Percentiles rank a stretch among this genome's conserved stretches.
Evolutionary conservation across 2,797 vertebrate species (phyloP).

Genomic region (Typhlichthys eigenmanni): DNA sequence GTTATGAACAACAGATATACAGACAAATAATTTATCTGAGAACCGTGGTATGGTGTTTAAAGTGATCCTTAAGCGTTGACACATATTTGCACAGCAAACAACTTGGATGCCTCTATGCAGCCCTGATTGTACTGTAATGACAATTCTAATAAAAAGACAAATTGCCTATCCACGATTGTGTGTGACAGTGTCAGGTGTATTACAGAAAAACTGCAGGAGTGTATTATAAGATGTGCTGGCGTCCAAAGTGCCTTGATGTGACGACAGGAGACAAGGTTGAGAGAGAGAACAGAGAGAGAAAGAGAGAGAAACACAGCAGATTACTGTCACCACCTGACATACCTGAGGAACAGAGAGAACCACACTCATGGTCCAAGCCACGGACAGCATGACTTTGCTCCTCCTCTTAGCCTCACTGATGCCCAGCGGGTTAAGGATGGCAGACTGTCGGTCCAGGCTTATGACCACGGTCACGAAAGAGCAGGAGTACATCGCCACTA

Average conservation of each 20-base stretch:
- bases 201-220: neutral
- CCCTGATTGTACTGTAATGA: no score
- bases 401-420: slow-evolving; percentile 81
- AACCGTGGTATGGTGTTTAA: no score
- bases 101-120: no score
- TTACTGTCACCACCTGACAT: slow-evolving; percentile 13
- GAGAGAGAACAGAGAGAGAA: neutral
- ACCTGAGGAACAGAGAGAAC: slow-evolving; percentile 82
- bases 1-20: no score
- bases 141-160: no score
- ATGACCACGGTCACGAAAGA: slow-evolving; percentile 84
- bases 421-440: slow-evolving; percentile 81
- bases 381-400: slow-evolving; percentile 80
- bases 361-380: slow-evolving; percentile 82
- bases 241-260: neutral
- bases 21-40: no score
- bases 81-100: no score
- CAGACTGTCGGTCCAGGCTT: slow-evolving; percentile 82
- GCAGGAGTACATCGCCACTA: slow-evolving; percentile 83
- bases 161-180: no score
- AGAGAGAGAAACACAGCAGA: neutral
- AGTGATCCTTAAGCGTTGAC: no score
- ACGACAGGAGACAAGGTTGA: neutral
- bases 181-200: no score
- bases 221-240: neutral